A percentile compares a stretch with the other conserved stretches of the same genome.
Conservation (phyloP, 2,797 vertebrate genomes). For the Rhadinocentrus ornatus region DNA sequence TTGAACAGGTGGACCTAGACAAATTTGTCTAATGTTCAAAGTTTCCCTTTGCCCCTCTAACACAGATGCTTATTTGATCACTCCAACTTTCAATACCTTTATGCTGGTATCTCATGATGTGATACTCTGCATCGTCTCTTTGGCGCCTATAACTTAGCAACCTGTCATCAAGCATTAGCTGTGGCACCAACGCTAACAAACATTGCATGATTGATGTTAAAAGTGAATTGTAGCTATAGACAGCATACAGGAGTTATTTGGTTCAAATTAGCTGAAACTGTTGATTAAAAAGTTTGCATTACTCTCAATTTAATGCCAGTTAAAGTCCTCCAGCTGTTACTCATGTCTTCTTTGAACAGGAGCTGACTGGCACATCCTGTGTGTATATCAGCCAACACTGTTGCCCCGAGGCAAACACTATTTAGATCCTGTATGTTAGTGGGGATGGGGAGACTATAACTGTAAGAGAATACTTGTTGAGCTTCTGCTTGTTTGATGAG, state of each 20-base stretch:
- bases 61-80: no score
- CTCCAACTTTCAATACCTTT: no score
- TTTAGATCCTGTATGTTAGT: not conserved
- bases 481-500: not conserved
- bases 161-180: constrained; percentile 5
- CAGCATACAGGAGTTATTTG: no score
- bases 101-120: no score
- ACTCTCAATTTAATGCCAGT: not conserved
- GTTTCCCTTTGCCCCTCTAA: no score
- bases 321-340: constrained; percentile 6
- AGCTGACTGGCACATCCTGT: not conserved
- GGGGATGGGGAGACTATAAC: not conserved
- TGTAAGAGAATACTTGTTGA: not conserved
- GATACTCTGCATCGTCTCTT: not conserved
- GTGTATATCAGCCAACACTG: constrained; percentile 6
- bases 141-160: constrained; percentile 31
- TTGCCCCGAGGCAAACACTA: not conserved
- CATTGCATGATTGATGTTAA: not conserved
- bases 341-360: not conserved
- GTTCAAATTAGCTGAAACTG: constrained; percentile 1
- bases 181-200: not conserved
- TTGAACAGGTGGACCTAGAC: no score
- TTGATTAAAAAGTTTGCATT: constrained; percentile 7
- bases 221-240: constrained; percentile 10
- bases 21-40: no score